Evolutionary conservation across 53 echinoderm and acorn worm species (phyloP).

Genomic region (Antedon mediterranea): DNA sequence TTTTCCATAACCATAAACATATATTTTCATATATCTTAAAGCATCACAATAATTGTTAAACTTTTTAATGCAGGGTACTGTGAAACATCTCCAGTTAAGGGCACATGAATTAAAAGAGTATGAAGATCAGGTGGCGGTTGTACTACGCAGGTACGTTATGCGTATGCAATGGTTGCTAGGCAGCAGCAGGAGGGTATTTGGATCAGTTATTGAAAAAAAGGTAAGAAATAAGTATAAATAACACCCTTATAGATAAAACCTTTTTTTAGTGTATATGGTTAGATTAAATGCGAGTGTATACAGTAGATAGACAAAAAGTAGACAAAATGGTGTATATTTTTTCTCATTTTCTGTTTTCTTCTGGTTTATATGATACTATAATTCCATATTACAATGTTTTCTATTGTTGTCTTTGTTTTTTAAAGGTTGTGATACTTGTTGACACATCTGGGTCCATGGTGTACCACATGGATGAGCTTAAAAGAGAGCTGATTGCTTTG

Average conservation of each 20-base stretch:
- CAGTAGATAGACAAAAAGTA: too few relatives aligned
- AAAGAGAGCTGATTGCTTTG: slow-evolving; percentile 68
- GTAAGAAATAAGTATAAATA: too few relatives aligned
- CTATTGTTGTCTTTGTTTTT: background rate
- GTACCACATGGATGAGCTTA: slow-evolving; percentile 86
- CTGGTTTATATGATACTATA: background rate
- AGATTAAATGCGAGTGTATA: too few relatives aligned
- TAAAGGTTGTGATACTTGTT: slow-evolving; percentile 63
- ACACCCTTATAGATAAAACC: too few relatives aligned
- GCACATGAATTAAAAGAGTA: slow-evolving; percentile 86
- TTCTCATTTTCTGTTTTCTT: background rate
- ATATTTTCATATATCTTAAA: too few relatives aligned
- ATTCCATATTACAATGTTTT: background rate
- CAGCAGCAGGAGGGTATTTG: slow-evolving; percentile 90
- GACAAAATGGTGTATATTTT: too few relatives aligned
- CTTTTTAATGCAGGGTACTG: slow-evolving; percentile 42
- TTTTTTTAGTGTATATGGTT: too few relatives aligned
- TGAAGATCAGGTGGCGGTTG: slow-evolving; percentile 66
- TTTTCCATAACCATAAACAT: background rate
- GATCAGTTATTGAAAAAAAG: slow-evolving; percentile 82
- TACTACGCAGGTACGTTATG: slow-evolving; percentile 70
- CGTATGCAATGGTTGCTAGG: slow-evolving; percentile 96
- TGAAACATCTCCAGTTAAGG: slow-evolving; percentile 83
- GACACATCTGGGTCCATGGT: slow-evolving; percentile 99
- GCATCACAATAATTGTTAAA: background rate